Evolutionary conservation across 2,113 vertebrate genomes (phyloP).

Genomic region (mouse (Mus musculus)): GRCm39 chr1:143204001-143204500

Average conservation of each 20-base stretch:
- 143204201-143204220: neutral
- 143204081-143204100: neutral
- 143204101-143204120: neutral
- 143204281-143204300: neutral
- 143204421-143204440: neutral
- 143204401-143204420: neutral
- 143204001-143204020: neutral
- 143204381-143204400: neutral
- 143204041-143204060: no score
- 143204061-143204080: neutral
- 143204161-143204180: neutral
- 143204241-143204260: conserved; percentile 5
- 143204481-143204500: neutral
- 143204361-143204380: neutral
- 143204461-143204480: neutral
- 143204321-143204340: neutral
- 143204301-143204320: neutral
- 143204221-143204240: conserved; percentile 14
- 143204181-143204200: neutral
- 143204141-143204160: neutral
- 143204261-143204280: neutral
- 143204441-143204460: neutral
- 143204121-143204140: neutral
- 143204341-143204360: neutral
- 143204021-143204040: neutral